Conservation (phyloP, 2,113 vertebrate species). For the Coregonus clupeaformis region DNA sequence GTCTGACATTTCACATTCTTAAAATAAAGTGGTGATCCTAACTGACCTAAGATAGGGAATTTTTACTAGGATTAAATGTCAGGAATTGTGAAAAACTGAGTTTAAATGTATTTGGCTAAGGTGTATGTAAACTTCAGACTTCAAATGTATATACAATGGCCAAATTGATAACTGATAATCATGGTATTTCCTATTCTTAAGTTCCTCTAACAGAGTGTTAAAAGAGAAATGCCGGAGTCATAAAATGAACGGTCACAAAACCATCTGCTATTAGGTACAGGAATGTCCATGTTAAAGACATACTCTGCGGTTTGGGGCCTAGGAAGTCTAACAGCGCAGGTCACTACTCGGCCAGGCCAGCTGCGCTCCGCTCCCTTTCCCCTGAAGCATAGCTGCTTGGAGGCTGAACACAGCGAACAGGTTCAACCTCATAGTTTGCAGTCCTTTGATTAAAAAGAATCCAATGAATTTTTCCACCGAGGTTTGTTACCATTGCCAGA, state of each 20-base stretch:
- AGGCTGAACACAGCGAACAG: constrained; percentile 26
- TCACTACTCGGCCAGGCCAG: constrained; percentile 8
- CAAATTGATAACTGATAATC: background rate
- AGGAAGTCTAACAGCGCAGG: constrained; percentile 2
- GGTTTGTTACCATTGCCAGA: constrained; percentile 49
- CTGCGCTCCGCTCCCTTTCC: background rate
- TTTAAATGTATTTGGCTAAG: no score
- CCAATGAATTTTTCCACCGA: constrained; percentile 53
- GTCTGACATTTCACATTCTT: no score
- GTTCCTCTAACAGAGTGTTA: background rate
- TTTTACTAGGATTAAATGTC: no score
- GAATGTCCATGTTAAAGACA: constrained; percentile 9
- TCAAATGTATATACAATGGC: background rate
- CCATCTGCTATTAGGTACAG: constrained; percentile 4
- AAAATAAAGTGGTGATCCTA: no score
- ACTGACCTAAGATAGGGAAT: no score
- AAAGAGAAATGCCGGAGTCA: background rate
- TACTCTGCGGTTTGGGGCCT: constrained; percentile 16
- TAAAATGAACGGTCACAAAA: constrained; percentile 2
- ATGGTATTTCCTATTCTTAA: background rate
- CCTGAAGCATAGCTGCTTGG: constrained; percentile 4
- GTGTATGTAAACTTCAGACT: no score
- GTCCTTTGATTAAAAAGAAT: constrained; percentile 58
- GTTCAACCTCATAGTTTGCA: constrained; percentile 35
- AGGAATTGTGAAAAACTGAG: no score